Conservation (phyloP, 2,888 invertebrate species). For the Crocallis elinguaria region DNA sequence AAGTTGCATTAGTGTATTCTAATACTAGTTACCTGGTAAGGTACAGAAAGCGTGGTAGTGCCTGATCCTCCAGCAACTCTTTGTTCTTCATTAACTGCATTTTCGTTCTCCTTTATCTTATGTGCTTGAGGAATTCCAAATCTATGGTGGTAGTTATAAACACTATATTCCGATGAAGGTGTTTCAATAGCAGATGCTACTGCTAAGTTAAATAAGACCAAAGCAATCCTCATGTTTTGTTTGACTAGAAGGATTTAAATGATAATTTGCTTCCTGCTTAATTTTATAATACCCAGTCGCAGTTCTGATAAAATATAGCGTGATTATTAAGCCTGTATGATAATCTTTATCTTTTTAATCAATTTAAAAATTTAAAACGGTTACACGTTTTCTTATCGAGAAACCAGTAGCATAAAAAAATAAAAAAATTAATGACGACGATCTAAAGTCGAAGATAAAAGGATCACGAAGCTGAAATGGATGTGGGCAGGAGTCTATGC, state of each 20-base stretch:
- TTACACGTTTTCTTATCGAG: too few relatives aligned
- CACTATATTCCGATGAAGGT: constrained; percentile 34
- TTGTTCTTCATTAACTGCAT: constrained; percentile 33
- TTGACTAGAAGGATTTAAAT: background rate
- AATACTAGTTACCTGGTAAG: constrained; percentile 47
- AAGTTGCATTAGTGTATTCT: background rate
- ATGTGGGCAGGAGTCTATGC: too few relatives aligned
- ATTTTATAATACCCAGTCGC: background rate
- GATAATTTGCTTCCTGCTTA: background rate
- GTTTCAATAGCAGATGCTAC: constrained; percentile 28
- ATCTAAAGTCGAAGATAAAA: too few relatives aligned
- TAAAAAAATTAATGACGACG: too few relatives aligned
- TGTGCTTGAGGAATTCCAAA: constrained; percentile 51
- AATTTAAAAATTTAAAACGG: too few relatives aligned
- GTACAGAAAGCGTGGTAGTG: constrained; percentile 43
- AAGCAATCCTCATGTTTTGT: background rate
- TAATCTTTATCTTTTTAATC: too few relatives aligned
- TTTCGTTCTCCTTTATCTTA: constrained; percentile 48
- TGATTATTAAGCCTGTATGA: too few relatives aligned
- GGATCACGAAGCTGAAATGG: too few relatives aligned
- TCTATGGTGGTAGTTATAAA: constrained; percentile 49
- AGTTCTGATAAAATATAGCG: background rate
- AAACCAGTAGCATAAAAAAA: too few relatives aligned
- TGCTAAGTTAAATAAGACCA: constrained; percentile 26
- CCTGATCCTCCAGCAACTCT: constrained; percentile 51